Percentiles rank a stretch among this genome's conserved stretches.
phyloP scores from a whole-genome alignment of 1,140 invertebrate species.

The Aphelenchoides besseyi region DNA sequence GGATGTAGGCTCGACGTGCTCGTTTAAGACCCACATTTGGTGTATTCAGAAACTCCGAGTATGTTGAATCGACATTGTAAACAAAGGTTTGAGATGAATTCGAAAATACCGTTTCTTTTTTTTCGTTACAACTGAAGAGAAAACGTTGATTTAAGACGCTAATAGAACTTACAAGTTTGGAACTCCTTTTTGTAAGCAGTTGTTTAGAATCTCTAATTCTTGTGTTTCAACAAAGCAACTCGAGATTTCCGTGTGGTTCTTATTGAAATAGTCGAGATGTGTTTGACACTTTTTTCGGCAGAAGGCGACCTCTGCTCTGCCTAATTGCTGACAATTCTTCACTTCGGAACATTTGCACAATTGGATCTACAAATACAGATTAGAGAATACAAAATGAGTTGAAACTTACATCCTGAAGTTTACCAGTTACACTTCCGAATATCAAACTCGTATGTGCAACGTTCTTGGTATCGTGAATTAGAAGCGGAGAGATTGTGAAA shows the following conservation, averaged over 20 bases:
- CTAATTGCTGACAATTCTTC: not conserved
- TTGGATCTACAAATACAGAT: not conserved
- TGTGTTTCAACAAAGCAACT: conserved; percentile 1
- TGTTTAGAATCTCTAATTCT: conserved; percentile 1
- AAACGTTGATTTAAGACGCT: not conserved
- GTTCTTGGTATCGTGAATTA: not conserved
- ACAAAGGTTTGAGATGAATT: not conserved
- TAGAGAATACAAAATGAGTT: not conserved
- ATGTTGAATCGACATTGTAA: not conserved
- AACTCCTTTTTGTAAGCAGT: not conserved
- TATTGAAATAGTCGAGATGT: not conserved
- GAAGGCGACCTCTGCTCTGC: not conserved
- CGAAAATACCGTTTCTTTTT: not conserved
- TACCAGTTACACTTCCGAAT: not conserved
- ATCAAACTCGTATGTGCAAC: not conserved
- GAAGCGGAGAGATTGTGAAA: not conserved
- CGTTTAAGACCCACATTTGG: not conserved
- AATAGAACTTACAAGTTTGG: not conserved
- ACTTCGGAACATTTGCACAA: not conserved
- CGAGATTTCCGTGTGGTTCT: not conserved
- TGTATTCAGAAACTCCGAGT: not conserved
- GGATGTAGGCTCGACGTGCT: conserved; percentile 5
- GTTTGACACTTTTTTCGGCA: not conserved
- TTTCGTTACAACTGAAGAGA: not conserved
- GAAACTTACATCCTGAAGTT: not conserved